Evolutionary conservation across 1,140 invertebrate species (phyloP).

Genomic region (Carposina sasakii): DNA sequence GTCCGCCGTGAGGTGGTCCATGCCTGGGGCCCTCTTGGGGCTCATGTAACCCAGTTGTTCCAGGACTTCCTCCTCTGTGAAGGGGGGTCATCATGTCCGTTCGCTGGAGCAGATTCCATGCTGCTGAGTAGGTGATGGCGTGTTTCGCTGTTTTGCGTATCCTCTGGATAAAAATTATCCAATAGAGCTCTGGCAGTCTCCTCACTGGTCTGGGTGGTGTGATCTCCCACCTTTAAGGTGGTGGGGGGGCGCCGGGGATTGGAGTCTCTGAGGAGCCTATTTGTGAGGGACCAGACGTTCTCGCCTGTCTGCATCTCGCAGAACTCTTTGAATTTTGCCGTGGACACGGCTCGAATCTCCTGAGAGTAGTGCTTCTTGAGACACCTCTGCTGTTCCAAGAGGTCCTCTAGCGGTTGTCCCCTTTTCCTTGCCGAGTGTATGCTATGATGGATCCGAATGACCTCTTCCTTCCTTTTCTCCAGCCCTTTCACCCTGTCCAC

Average conservation of each 20-base stretch:
- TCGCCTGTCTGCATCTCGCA: slow-evolving; percentile 18
- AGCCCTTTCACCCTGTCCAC: slow-evolving; percentile 11
- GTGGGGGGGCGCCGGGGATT: slow-evolving; percentile 6
- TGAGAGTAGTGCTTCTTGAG: too few relatives aligned
- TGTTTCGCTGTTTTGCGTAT: slow-evolving; percentile 9
- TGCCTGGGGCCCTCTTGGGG: slow-evolving; percentile 21
- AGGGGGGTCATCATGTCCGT: slow-evolving; percentile 10
- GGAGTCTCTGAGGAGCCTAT: slow-evolving; percentile 14
- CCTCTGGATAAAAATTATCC: slow-evolving; percentile 22
- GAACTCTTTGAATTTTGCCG: slow-evolving; percentile 17
- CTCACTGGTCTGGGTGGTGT: slow-evolving; percentile 4
- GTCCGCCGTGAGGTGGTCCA: slow-evolving; percentile 25
- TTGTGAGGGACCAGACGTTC: slow-evolving; percentile 23
- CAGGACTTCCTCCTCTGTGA: slow-evolving; percentile 13
- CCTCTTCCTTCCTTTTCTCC: background rate
- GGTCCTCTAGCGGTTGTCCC: background rate
- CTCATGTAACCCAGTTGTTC: slow-evolving; percentile 15
- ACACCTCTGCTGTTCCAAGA: slow-evolving; percentile 1
- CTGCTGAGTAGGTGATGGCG: background rate
- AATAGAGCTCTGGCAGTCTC: slow-evolving; percentile 21
- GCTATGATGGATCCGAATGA: slow-evolving; percentile 8
- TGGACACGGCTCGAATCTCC: slow-evolving; percentile 4
- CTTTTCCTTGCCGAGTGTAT: background rate
- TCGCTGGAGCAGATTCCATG: background rate
- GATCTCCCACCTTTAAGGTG: slow-evolving; percentile 8